Base-by-base conservation (phyloP, 92 coral and sea anemone species). In the Bergia puertoricense region DNA sequence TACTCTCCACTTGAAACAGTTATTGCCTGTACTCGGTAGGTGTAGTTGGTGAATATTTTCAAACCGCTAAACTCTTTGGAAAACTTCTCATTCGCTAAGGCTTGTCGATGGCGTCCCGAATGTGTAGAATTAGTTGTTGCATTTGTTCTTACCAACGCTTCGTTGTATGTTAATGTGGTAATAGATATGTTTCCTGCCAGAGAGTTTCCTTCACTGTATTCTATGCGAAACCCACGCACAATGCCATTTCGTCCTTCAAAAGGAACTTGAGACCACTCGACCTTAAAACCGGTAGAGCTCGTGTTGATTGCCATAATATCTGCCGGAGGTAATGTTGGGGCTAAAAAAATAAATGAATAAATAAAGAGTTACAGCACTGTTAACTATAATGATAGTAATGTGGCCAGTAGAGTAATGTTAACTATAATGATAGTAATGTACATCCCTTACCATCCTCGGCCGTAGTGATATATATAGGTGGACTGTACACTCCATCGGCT, bases 371-470 rank as follows among this genome's bases (percentile, higher is more conserved):
- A 72, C 42, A 72, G n/a, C 15, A 68, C 1, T 1, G 6, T 68
- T n/a, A 30, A 30, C 38, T 36, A n/a, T n/a, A 9, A n/a, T 22
- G 5, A n/a, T 38, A 68, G 74, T 5, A 37, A 39, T 72, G n/a
- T 72, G 37, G 36, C 37, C 0, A 37, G 6, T 42, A 9, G 38
- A 46, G 9, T 6, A 48, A 36, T n/a, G 50, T 68, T n/a, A 30
- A 30, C 38, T 36, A n/a, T n/a, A 9, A n/a, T 22, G 5, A n/a
- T 38, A 68, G 74, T 5, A 37, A 39, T 72, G n/a, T 72, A 48
- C 16, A 13, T 39, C 6, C 30, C 91, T 16, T 89, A 93, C 96
- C 96, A 59, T 91, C 96, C 59, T 93, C 96, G 11, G 92, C 96
- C 5, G 96, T 93, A 8, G 88, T 92, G 39, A 91, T 89, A 46